Percentiles rank a stretch among this genome's conserved stretches.
These are phyloP conservation scores for Medauroidea extradentata DNA, from an alignment of 1,140 invertebrate species.

Conservation along the genomic window DNA sequence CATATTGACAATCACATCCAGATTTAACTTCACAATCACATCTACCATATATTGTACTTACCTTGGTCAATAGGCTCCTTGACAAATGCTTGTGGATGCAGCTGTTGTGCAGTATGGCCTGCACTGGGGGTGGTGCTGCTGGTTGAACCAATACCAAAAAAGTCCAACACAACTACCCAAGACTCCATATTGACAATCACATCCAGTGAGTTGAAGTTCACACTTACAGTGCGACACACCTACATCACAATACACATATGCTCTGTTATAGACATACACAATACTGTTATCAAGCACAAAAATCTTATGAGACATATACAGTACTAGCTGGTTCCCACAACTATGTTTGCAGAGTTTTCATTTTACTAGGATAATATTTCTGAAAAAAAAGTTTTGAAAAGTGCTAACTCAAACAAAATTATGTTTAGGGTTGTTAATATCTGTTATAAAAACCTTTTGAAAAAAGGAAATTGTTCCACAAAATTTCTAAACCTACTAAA, in stretches of 20 bases:
- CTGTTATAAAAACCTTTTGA: too few relatives aligned
- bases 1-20: conserved; percentile 86
- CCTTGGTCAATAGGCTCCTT: too few relatives aligned
- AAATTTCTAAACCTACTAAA: background rate
- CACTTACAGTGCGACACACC: conserved; percentile 53
- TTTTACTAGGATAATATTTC: background rate
- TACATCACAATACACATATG: conserved; percentile 25
- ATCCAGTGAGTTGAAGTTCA: conserved; percentile 90
- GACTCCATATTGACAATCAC: conserved; percentile 86
- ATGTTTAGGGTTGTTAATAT: too few relatives aligned
- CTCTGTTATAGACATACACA: background rate
- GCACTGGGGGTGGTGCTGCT: too few relatives aligned
- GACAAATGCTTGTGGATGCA: too few relatives aligned
- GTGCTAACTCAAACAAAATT: too few relatives aligned
- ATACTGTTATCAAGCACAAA: background rate
- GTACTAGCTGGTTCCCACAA: too few relatives aligned
- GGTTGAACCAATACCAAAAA: conserved; percentile 71
- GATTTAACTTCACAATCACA: too few relatives aligned
- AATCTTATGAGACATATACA: background rate
- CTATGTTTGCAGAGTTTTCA: background rate
- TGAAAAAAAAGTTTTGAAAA: background rate
- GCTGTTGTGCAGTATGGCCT: too few relatives aligned
- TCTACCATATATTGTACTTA: too few relatives aligned
- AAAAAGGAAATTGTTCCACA: too few relatives aligned
- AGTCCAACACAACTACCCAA: conserved; percentile 91